Evolutionary conservation across 2,888 invertebrate genomes (phyloP).

Genomic region (Ennomos quercinarius): DNA sequence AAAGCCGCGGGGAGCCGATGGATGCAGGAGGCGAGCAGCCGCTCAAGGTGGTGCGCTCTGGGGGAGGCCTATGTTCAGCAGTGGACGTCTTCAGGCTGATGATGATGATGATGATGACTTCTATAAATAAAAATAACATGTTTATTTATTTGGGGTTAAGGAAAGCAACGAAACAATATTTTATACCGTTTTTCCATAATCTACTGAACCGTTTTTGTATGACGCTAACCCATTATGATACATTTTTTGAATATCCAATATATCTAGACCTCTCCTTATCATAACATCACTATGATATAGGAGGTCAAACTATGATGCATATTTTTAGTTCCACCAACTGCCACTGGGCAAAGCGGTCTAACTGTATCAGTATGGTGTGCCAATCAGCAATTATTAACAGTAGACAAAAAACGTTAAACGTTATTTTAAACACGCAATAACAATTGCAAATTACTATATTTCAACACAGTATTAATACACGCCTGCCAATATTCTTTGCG

Average conservation of each 20-base stretch:
- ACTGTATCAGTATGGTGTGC: constrained; percentile 24
- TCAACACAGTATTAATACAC: constrained; percentile 14
- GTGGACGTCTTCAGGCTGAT: too few species aligned
- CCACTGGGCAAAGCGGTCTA: background rate
- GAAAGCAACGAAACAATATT: too few species aligned
- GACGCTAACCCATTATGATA: background rate
- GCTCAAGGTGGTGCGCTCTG: too few species aligned
- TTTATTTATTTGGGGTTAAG: too few species aligned
- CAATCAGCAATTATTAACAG: constrained; percentile 31
- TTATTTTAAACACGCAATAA: constrained; percentile 35
- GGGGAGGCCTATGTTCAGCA: too few species aligned
- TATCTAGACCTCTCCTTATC: background rate
- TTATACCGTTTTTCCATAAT: too few species aligned
- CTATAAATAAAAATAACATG: too few species aligned
- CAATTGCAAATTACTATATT: constrained; percentile 24
- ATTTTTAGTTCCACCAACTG: constrained; percentile 1
- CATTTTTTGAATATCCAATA: background rate
- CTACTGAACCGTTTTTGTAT: background rate
- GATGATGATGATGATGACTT: too few species aligned
- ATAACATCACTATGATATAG: background rate
- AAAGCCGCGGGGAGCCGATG: too few species aligned
- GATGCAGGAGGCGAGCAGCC: too few species aligned
- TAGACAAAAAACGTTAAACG: constrained; percentile 29
- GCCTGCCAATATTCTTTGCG: constrained; percentile 9
- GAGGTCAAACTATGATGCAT: background rate